phyloP scores from a whole-genome alignment of 2,797 vertebrate genomes.

The Lacerta agilis region DNA sequence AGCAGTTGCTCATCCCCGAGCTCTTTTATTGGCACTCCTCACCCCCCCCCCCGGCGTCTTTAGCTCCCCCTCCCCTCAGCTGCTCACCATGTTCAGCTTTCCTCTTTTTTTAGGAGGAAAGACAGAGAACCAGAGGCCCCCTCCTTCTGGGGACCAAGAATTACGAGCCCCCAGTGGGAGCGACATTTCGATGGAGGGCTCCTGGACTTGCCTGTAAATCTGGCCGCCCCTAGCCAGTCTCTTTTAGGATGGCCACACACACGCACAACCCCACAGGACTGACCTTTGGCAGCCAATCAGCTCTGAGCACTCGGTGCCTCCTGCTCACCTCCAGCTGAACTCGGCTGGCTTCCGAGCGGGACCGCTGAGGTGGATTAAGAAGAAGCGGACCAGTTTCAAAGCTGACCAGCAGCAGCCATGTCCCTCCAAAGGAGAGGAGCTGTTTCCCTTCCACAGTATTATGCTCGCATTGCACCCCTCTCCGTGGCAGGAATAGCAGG shows the following conservation, averaged over 20 bases:
- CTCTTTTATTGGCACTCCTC: neutral
- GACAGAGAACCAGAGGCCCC: neutral
- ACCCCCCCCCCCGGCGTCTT: neutral
- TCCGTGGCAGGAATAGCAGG: too few relatives aligned
- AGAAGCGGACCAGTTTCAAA: neutral
- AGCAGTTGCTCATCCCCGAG: too few relatives aligned
- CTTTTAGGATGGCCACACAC: conserved; percentile 12
- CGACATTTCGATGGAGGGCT: accelerated
- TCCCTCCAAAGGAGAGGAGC: neutral
- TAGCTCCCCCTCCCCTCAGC: neutral
- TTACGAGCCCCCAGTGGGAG: accelerated
- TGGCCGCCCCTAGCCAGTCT: accelerated
- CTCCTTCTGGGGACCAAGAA: neutral
- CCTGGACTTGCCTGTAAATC: neutral
- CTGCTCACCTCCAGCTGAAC: too few relatives aligned
- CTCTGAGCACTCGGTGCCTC: neutral
- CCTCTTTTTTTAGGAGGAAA: neutral
- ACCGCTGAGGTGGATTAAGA: accelerated
- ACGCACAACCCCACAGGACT: neutral
- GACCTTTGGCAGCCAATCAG: neutral
- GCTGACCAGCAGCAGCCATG: accelerated
- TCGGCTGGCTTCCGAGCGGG: neutral
- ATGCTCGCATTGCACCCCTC: too few relatives aligned
- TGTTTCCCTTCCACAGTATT: neutral
- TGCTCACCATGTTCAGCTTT: neutral